Evolutionary conservation across 2,113 vertebrate species (phyloP).

Genomic region (Cheirogaleus medius): DNA sequence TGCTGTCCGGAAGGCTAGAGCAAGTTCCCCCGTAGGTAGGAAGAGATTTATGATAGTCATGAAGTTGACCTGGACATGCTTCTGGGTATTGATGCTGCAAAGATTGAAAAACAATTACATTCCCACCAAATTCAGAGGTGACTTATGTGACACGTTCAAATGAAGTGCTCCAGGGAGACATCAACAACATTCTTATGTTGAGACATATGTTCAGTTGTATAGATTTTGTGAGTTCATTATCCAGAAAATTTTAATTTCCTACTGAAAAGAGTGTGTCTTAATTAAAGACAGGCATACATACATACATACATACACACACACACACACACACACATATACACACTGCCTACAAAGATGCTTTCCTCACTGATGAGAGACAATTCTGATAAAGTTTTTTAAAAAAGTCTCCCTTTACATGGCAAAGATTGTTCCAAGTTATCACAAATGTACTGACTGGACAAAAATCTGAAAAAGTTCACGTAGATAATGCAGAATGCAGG

Average conservation of each 20-base stretch:
- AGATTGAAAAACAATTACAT: conserved; percentile 73
- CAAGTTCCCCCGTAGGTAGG: not conserved
- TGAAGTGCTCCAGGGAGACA: conserved; percentile 63
- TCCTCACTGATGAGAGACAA: conserved; percentile 32
- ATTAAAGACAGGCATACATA: not conserved
- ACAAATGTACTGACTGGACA: not conserved
- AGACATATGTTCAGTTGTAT: conserved; percentile 56
- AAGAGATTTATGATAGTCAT: conserved; percentile 56
- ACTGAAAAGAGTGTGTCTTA: conserved; percentile 59
- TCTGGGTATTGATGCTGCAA: conserved; percentile 50
- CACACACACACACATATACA: not conserved
- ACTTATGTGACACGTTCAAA: conserved; percentile 60
- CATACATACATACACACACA: not conserved
- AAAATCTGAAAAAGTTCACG: conserved; percentile 57
- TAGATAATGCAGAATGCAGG: not conserved
- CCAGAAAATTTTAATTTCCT: conserved; percentile 81
- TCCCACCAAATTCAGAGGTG: conserved; percentile 71
- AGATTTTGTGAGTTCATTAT: conserved; percentile 69
- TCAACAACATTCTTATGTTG: conserved; percentile 39
- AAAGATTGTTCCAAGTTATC: conserved; percentile 53
- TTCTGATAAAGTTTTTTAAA: conserved; percentile 55
- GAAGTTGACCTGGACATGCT: conserved; percentile 57
- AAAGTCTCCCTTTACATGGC: conserved; percentile 42
- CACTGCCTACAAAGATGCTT: conserved; percentile 49
- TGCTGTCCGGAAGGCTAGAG: not conserved